Evolutionary conservation across 2,888 invertebrate species (phyloP), one percentile per base, ranked within the genome.

Genomic region (Rambutsinella grinnellia): DNA sequence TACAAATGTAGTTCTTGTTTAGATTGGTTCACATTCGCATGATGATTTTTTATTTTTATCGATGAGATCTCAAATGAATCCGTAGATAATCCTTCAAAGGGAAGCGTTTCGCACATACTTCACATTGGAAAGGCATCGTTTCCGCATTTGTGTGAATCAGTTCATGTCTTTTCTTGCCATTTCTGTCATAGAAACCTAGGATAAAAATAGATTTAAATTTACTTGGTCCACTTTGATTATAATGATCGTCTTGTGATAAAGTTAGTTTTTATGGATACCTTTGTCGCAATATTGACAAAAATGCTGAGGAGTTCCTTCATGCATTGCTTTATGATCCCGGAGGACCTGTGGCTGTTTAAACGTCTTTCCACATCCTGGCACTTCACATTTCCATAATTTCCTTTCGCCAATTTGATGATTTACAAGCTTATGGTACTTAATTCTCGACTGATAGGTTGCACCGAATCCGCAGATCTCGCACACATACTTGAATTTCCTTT

Each of bases 81-180:
- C n/a, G n/a, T n/a, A n/a, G n/a, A n/a, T n/a, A n/a, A n/a, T n/a
- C n/a, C n/a, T n/a, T n/a, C n/a, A n/a, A n/a, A n/a, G n/a, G n/a
- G n/a, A n/a, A n/a, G n/a, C n/a, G n/a, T n/a, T 74, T 74, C 2
- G 49, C 24, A 27, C 74, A 74, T 13, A 74, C n/a, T 23, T 67
- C 49, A n/a, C 74, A 74, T 19, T 74, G 36, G n/a, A 61, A 58
- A 0, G 74, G 74, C 15, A 67, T 74, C 5, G 49, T 24, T 47
- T 62, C 69, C 2, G 69, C 60, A 36, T 74, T 67, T 10, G 60
- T 47, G 47, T 74, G 74, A 6, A 74, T 67, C 0, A 36, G 44
- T 23, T 62, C 67, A 49, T 74, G 74, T 5, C 74, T n/a, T n/a
- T n/a, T n/a, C n/a, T n/a, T n/a, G n/a, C n/a, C n/a, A n/a, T n/a